Percentiles rank a stretch among this genome's conserved stretches.
Conservation (phyloP, 2,888 invertebrate species). For the Papilio demoleus region DNA sequence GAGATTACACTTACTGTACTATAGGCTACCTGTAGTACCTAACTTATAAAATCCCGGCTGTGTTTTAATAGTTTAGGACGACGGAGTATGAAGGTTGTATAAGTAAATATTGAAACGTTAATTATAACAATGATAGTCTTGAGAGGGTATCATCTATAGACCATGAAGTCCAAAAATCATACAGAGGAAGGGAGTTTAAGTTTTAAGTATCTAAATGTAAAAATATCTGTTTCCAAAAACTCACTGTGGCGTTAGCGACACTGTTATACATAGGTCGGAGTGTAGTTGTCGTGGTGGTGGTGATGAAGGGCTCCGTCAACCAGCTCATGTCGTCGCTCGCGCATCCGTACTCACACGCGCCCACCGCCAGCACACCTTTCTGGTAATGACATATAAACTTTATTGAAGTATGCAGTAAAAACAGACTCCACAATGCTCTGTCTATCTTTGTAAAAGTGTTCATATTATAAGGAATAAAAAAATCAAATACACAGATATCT, state of each 20-base stretch:
- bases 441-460: no score
- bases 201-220: no score
- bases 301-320: conserved; percentile 65
- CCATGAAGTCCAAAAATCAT: no score
- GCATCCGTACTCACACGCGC: conserved; percentile 89
- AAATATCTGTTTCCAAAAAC: no score
- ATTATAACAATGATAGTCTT: no score
- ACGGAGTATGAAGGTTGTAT: neutral
- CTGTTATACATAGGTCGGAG: conserved; percentile 70
- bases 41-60: neutral
- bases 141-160: no score
- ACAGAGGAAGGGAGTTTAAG: no score
- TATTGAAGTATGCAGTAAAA: neutral
- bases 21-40: neutral
- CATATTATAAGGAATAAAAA: no score
- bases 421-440: no score
- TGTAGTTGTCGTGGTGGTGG: conserved; percentile 68
- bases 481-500: no score
- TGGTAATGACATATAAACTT: conserved; percentile 49
- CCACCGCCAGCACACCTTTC: conserved; percentile 86
- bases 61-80: neutral
- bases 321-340: conserved; percentile 76
- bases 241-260: conserved; percentile 66
- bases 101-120: neutral
- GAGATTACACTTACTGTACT: neutral